Evolutionary conservation across 2,113 vertebrate genomes (phyloP).

Genomic region (Phoenicopterus ruber): DNA sequence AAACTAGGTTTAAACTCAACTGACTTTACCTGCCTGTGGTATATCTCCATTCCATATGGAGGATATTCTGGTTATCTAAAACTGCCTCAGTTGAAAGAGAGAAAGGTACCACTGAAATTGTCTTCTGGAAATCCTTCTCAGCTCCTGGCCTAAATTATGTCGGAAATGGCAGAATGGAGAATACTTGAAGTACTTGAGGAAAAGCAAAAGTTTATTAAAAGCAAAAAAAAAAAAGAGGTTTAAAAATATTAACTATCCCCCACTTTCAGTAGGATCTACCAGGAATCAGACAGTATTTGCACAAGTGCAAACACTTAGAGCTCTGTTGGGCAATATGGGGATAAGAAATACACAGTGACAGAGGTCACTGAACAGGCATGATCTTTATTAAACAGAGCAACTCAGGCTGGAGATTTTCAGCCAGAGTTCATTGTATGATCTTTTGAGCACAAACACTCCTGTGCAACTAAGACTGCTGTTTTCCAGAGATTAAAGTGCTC

Average conservation of each 20-base stretch:
- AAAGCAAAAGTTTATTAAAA: background rate
- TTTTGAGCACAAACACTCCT: background rate
- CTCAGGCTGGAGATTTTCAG: background rate
- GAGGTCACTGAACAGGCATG: conserved; percentile 18
- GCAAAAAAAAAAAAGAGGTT: background rate
- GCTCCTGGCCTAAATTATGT: background rate
- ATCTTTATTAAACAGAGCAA: background rate
- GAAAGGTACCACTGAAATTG: background rate
- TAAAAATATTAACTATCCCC: background rate
- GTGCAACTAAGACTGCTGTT: background rate
- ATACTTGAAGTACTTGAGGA: background rate
- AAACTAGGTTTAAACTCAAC: background rate
- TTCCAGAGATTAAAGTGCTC: background rate
- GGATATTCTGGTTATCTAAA: background rate
- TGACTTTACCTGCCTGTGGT: background rate
- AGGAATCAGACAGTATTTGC: background rate
- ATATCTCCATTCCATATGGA: background rate
- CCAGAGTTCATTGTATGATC: background rate
- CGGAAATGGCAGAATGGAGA: background rate
- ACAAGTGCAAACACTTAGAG: conserved; percentile 33
- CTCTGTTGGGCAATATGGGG: background rate
- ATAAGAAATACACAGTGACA: background rate
- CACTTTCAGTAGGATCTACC: background rate
- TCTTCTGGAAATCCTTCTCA: background rate
- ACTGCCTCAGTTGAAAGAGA: background rate